Percentiles rank a stretch among this genome's conserved stretches.
These are phyloP conservation scores for Penelope pileata DNA, from an alignment of 2,113 vertebrate species.

Conservation along the genomic window DNA sequence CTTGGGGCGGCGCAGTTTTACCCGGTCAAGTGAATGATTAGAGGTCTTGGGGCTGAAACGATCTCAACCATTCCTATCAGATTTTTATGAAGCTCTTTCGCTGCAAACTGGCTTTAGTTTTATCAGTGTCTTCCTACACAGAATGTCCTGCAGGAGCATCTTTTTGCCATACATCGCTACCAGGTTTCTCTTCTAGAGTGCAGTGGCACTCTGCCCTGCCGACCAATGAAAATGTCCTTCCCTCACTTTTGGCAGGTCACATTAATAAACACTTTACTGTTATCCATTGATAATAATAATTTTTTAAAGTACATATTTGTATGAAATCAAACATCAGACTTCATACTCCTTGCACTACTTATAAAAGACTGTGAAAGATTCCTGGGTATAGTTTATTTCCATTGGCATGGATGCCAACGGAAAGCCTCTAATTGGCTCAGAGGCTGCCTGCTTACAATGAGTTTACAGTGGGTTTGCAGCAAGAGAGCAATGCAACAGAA, in stretches of 20 bases:
- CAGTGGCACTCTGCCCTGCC: not conserved
- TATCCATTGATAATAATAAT: not conserved
- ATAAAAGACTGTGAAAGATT: accelerated
- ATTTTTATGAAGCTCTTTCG: not conserved
- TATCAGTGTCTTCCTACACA: not conserved
- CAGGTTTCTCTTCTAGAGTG: not conserved
- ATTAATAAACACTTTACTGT: not conserved
- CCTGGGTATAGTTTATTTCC: not conserved
- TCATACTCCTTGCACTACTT: not conserved
- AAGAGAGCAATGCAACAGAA: accelerated
- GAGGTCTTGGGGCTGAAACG: no score
- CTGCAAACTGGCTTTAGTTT: not conserved
- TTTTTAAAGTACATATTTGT: not conserved
- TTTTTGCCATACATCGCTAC: not conserved
- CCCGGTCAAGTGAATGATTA: no score
- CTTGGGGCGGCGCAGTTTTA: no score
- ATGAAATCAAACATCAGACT: not conserved
- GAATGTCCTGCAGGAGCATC: not conserved
- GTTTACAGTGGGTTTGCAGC: not conserved
- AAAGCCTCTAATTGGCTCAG: not conserved
- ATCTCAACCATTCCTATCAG: not conserved
- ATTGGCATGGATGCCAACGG: not conserved
- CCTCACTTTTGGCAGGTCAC: accelerated
- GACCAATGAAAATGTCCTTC: not conserved
- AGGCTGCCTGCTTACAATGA: not conserved